Conservation (phyloP, 2,113 vertebrate genomes). For the Suricata suricatta region DNA sequence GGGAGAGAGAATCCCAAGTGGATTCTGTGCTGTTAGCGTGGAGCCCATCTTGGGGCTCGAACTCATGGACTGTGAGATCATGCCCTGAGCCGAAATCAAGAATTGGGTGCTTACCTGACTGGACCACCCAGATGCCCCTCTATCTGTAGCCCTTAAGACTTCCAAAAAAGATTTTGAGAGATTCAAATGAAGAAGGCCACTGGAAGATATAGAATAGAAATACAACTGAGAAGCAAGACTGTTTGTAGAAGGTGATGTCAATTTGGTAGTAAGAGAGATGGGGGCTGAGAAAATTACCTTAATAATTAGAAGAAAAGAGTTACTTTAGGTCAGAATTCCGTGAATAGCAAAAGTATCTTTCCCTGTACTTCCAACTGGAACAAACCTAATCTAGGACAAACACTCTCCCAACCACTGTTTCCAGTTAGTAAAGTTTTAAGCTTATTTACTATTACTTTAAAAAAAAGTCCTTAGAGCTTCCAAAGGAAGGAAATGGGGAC, state of each 20-base stretch:
- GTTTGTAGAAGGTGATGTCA: background rate
- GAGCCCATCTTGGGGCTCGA: too few relatives aligned
- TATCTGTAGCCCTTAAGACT: background rate
- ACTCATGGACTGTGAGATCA: too few relatives aligned
- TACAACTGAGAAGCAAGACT: background rate
- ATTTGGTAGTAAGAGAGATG: background rate
- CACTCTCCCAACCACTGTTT: background rate
- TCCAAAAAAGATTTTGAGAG: background rate
- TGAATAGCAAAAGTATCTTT: background rate
- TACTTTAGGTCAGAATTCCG: background rate
- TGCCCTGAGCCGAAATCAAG: too few relatives aligned
- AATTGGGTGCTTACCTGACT: too few relatives aligned
- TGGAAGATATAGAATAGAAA: background rate
- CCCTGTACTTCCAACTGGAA: background rate
- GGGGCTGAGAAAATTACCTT: background rate
- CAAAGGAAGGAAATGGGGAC: background rate
- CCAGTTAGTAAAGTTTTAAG: background rate
- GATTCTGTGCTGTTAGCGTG: too few relatives aligned
- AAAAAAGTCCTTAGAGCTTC: background rate
- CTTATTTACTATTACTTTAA: background rate
- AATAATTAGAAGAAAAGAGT: background rate
- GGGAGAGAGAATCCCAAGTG: too few relatives aligned
- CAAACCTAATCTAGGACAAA: background rate
- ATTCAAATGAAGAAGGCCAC: background rate
- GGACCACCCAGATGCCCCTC: too few relatives aligned